These are phyloP conservation scores for Hermaeophaga mercurialis DNA, from an alignment of 2,888 invertebrate species.

Conservation along the genomic window DNA sequence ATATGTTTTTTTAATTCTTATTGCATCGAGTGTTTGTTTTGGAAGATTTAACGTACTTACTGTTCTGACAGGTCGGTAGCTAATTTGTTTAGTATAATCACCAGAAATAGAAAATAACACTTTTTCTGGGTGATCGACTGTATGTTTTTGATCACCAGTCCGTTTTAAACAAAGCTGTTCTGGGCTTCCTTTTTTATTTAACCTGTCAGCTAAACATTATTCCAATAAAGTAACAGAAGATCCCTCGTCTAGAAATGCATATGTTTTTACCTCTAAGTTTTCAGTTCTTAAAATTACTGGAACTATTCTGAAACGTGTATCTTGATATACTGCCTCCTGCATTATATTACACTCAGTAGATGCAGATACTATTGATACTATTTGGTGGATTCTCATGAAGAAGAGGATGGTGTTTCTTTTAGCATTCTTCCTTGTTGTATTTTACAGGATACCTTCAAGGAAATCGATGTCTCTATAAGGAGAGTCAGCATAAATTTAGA, in stretches of 20 bases:
- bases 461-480: conserved; percentile 5
- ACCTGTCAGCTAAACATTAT: conserved; percentile 1
- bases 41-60: no score
- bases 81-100: neutral
- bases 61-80: no score
- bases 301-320: conserved; percentile 12
- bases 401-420: conserved; percentile 5
- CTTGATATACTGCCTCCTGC: no score
- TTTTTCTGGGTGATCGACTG: conserved; percentile 5
- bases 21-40: conserved; percentile 1
- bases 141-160: conserved; percentile 6
- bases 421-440: neutral
- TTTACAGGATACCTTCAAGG: conserved; percentile 11
- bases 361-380: neutral
- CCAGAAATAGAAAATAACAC: conserved; percentile 7
- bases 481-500: conserved; percentile 5
- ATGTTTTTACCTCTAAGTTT: conserved; percentile 4
- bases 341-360: no score
- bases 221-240: conserved; percentile 10
- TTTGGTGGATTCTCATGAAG: neutral
- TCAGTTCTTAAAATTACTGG: conserved; percentile 14
- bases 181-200: neutral
- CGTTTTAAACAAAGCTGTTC: conserved; percentile 14
- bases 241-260: conserved; percentile 18
- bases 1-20: conserved; percentile 3